Conservation (phyloP, 2,797 vertebrate genomes). For the Pteropus rufus region DNA sequence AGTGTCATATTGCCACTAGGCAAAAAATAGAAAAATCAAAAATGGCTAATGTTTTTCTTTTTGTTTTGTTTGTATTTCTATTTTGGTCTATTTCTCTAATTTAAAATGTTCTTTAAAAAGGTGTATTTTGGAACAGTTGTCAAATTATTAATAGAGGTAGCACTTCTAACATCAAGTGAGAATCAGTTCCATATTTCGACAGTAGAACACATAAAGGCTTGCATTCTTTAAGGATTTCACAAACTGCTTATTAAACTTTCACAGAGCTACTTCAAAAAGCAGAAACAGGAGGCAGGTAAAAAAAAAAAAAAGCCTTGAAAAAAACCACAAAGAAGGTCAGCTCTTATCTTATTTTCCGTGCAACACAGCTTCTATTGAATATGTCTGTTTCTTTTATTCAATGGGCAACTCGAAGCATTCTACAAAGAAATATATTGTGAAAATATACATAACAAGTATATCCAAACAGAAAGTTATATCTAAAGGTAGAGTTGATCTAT, state of each 20-base stretch:
- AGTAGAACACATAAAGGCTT: constrained; percentile 25
- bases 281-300: background rate
- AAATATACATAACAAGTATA: background rate
- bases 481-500: background rate
- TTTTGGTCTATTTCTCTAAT: constrained; percentile 39
- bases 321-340: background rate
- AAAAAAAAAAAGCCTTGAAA: background rate
- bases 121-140: constrained; percentile 61
- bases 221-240: constrained; percentile 52
- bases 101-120: constrained; percentile 48
- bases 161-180: constrained; percentile 64
- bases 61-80: constrained; percentile 58
- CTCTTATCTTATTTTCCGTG: background rate
- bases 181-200: constrained; percentile 65
- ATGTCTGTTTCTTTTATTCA: constrained; percentile 15
- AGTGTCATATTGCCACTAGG: background rate
- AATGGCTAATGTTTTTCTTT: constrained; percentile 8
- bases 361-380: background rate
- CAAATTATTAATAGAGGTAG: constrained; percentile 70
- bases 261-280: constrained; percentile 36
- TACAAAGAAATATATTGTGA: background rate
- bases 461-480: background rate
- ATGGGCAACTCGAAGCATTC: background rate
- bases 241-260: constrained; percentile 60
- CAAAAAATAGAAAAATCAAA: constrained; percentile 35